These are phyloP conservation scores for Salvelinus fontinalis DNA, from an alignment of 2,113 vertebrate species.

Conservation along the genomic window DNA sequence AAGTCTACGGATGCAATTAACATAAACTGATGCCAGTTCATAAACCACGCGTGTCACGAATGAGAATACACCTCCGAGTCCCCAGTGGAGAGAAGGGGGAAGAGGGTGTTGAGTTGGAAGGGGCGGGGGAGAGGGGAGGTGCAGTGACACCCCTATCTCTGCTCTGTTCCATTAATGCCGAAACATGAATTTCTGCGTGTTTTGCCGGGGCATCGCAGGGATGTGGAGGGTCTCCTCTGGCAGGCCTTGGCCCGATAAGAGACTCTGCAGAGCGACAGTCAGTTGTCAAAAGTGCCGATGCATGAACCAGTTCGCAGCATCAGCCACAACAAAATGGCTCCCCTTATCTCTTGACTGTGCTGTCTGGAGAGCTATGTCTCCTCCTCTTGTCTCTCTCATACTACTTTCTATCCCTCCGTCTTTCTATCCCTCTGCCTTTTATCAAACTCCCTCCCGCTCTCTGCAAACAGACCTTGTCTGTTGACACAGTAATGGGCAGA, in stretches of 20 bases:
- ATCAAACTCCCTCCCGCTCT: background rate
- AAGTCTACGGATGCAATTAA: constrained; percentile 54
- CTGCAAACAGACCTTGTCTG: constrained; percentile 44
- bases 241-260: constrained; percentile 41
- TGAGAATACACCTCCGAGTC: too few species aligned
- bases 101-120: too few species aligned
- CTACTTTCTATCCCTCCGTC: background rate
- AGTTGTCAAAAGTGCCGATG: constrained; percentile 60
- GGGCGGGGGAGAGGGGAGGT: too few species aligned
- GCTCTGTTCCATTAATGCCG: too few species aligned
- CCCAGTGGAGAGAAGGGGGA: too few species aligned
- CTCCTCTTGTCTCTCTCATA: background rate
- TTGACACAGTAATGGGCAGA: constrained; percentile 58
- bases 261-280: constrained; percentile 45
- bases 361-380: constrained; percentile 44
- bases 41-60: constrained; percentile 22
- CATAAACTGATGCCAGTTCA: constrained; percentile 63
- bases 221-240: constrained; percentile 4
- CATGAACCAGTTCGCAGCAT: constrained; percentile 49
- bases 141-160: too few species aligned
- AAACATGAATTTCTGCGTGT: background rate
- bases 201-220: too few species aligned
- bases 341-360: constrained; percentile 61
- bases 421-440: background rate
- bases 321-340: constrained; percentile 56